A percentile compares a stretch with the other conserved stretches of the same genome.
phyloP scores from a whole-genome alignment of 2,113 vertebrate genomes.

The Serilophus lunatus region DNA sequence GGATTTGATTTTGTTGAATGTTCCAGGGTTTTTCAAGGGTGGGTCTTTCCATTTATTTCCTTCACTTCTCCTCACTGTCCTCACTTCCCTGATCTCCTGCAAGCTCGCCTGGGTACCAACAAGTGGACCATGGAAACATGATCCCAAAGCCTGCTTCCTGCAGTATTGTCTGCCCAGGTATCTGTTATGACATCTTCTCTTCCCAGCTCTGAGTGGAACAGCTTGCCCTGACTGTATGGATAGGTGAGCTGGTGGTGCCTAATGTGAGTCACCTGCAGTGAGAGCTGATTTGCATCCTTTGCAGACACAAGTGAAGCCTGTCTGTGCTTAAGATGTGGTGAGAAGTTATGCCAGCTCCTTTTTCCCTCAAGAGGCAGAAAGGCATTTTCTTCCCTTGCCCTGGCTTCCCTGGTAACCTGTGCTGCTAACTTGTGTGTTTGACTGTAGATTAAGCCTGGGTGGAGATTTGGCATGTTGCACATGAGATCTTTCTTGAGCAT shows the following conservation, averaged over 20 bases:
- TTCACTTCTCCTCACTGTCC: neutral
- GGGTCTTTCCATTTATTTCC: neutral
- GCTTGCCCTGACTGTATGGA: neutral
- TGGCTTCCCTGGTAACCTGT: neutral
- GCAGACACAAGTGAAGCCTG: neutral
- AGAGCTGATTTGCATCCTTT: neutral
- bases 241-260: neutral
- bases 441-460: neutral
- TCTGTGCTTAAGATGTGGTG: neutral
- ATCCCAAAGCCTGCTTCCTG: neutral
- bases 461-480: neutral
- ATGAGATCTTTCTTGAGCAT: neutral
- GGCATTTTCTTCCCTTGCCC: neutral
- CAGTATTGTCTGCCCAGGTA: rapidly evolving
- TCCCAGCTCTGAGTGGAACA: neutral
- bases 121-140: rapidly evolving
- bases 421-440: neutral
- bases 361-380: neutral
- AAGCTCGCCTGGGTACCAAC: neutral
- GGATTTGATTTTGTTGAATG: neutral
- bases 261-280: neutral
- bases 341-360: neutral
- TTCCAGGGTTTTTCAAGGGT: neutral
- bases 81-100: neutral
- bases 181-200: neutral